Base-by-base conservation (phyloP, 1,140 invertebrate genomes). In the Eupristina koningsbergeri region DNA sequence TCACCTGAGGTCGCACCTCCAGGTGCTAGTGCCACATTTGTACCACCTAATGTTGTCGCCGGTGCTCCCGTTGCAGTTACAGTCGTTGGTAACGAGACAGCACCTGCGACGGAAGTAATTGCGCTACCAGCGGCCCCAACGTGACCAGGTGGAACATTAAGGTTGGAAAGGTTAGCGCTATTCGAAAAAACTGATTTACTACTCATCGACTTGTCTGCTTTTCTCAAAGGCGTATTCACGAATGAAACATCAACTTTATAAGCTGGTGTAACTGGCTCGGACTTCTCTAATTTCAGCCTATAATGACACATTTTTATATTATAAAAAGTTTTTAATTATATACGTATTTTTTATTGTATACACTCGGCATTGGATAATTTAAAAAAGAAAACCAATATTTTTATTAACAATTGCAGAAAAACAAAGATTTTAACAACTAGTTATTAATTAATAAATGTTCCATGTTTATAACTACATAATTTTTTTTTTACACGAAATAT, bases 211-310 rank as follows among this genome's bases (percentile, higher is more conserved):
- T 93, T 93, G 58, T 93, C 93, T n/a, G 90, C 90, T 86, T 93
- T 94, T 39, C 91, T 90, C 79, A 90, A 91, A 80, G 92, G 93
- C 31, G 93, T 93, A 87, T 94, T 94, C 1, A 95, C 93, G 89
- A 96, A 96, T 63, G 95, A 96, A 11, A 96, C 94, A 88, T 97
- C 96, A 22, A 96, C 96, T 91, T 97, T 97, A 89, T 97, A 97
- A 1, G 95, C 94, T 0, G 95, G 93, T 76, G 94, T 94, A 2
- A 96, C 94, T 1, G 96, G 96, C 89, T 97, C 96, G 34, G 94
- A 95, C 88, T 96, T 96, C 86, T 97, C 96, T 64, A 98, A 89
- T 87, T 98, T 97, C 8, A 98, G 41, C 58, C 86, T 87, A 39
- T 3, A 82, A 64, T 69, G 3, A 50, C 8, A 50, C 2, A 15